A percentile compares a stretch with the other conserved stretches of the same genome.
Evolutionary conservation across 1,140 invertebrate genomes (phyloP).

Genomic region (Diplogasteroides magnus): DNA sequence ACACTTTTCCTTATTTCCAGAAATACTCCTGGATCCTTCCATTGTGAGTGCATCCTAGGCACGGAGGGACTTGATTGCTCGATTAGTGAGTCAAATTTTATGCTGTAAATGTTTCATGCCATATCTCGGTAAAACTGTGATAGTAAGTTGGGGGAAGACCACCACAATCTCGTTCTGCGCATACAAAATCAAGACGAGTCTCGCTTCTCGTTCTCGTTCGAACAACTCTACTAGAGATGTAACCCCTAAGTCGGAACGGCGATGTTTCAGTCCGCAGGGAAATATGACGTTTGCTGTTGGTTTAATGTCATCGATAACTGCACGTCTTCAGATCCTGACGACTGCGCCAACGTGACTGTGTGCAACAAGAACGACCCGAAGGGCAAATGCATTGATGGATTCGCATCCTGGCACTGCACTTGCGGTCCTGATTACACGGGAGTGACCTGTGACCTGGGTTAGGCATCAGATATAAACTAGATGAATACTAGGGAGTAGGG

Average conservation of each 20-base stretch:
- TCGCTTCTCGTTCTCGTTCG: too few species aligned
- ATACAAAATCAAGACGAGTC: too few species aligned
- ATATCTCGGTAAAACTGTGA: too few species aligned
- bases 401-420: neutral
- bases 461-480: neutral
- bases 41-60: neutral
- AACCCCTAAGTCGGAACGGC: too few species aligned
- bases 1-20: neutral
- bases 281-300: too few species aligned
- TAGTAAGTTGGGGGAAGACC: too few species aligned
- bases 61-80: neutral
- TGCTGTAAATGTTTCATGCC: neutral
- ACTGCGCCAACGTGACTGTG: neutral
- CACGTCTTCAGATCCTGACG: neutral
- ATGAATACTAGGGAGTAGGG: too few species aligned
- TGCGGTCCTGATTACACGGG: neutral
- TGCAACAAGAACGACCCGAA: neutral
- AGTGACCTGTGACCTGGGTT: neutral
- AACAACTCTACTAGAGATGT: too few species aligned
- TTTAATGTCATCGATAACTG: too few species aligned
- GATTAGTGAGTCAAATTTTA: neutral
- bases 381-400: neutral
- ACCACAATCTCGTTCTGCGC: too few species aligned
- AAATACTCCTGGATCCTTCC: neutral
- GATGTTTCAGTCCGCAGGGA: too few species aligned